phyloP scores from a whole-genome alignment of 1,140 invertebrate genomes.

The Metopolophium dirhodum region DNA sequence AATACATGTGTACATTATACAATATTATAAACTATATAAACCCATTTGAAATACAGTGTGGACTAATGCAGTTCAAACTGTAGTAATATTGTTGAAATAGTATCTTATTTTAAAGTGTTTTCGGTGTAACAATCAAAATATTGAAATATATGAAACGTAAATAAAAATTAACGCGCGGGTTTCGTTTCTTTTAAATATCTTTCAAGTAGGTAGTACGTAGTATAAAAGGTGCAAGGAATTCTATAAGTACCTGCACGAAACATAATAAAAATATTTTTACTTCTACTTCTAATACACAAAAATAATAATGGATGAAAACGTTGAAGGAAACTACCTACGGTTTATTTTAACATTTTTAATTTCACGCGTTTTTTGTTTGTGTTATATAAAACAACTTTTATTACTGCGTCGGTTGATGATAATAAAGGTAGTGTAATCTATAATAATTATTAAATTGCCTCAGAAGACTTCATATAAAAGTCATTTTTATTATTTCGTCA shows the following conservation, averaged over 20 bases:
- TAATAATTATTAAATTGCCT: background rate
- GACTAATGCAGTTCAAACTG: background rate
- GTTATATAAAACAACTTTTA: constrained; percentile 3
- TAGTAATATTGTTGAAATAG: background rate
- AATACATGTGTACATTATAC: background rate
- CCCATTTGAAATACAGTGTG: background rate
- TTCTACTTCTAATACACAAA: background rate
- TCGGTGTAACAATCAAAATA: background rate
- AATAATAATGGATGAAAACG: background rate
- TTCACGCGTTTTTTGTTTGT: background rate
- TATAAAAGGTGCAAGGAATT: constrained; percentile 3
- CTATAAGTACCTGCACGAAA: background rate
- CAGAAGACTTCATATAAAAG: background rate
- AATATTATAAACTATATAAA: background rate
- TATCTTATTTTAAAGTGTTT: background rate
- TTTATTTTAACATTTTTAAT: background rate
- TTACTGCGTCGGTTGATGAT: constrained; percentile 2
- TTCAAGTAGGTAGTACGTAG: background rate
- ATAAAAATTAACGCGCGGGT: background rate
- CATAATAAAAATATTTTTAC: constrained; percentile 11
- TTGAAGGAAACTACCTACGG: background rate
- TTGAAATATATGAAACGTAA: background rate
- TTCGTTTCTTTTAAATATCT: background rate
- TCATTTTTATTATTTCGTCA: background rate
- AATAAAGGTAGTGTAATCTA: background rate